Evolutionary conservation across 2,797 vertebrate genomes (phyloP).

Genomic region (Takifugu ocellatus): DNA sequence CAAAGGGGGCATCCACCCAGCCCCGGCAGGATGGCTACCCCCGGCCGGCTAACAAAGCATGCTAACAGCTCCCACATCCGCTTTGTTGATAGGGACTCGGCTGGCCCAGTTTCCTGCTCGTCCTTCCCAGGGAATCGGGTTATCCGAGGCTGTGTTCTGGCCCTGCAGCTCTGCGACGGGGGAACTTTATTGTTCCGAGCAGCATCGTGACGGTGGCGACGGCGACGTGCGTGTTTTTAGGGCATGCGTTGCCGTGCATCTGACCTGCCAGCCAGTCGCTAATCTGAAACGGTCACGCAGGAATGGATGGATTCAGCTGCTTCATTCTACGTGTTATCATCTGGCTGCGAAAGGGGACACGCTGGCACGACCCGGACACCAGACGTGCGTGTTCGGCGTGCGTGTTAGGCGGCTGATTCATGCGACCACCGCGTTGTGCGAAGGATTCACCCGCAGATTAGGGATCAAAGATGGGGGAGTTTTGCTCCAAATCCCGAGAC

Average conservation of each 20-base stretch:
- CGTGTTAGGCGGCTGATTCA: no score
- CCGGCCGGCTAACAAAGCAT: constrained; percentile 68
- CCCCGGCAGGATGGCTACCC: constrained; percentile 39
- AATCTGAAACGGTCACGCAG: no score
- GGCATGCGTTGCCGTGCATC: background rate
- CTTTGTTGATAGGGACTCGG: constrained; percentile 73
- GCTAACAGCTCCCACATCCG: constrained; percentile 68
- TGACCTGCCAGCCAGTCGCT: constrained; percentile 5
- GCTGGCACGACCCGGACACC: no score
- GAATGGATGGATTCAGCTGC: no score
- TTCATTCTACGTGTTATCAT: no score
- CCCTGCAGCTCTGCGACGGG: constrained; percentile 19
- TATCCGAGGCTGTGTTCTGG: constrained; percentile 8
- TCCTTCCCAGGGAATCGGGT: constrained; percentile 18
- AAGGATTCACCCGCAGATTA: constrained; percentile 10
- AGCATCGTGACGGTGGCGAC: constrained; percentile 11
- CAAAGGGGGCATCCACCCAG: constrained; percentile 31
- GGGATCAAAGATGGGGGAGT: constrained; percentile 11
- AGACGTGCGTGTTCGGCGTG: no score
- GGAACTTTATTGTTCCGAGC: constrained; percentile 2
- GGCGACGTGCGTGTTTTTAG: constrained; percentile 15
- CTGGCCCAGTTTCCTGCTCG: constrained; percentile 57
- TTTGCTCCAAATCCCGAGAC: no score
- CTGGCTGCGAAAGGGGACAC: no score
- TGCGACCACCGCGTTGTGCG: background rate